Conservation (phyloP, 1,140 invertebrate genomes). For the Aphelenchoides fujianensis region DNA sequence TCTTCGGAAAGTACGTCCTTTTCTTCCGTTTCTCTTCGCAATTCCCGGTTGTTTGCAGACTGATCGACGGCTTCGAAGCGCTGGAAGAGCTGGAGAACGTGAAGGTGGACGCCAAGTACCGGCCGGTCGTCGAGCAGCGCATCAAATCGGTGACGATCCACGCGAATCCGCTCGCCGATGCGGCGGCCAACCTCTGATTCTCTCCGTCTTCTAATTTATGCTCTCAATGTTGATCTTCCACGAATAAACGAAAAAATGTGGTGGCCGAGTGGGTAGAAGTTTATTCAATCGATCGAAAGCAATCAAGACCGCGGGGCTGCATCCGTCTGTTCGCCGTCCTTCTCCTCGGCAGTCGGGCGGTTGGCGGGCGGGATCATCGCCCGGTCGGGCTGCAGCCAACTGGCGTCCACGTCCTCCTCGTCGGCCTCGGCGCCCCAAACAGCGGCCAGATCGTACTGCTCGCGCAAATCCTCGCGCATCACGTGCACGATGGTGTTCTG, state of each 20-base stretch:
- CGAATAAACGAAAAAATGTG: too few species aligned
- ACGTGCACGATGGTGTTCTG: neutral
- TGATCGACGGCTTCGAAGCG: slow-evolving; percentile 93
- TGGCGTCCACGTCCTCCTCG: neutral
- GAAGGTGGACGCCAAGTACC: slow-evolving; percentile 68
- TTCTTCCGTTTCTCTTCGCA: slow-evolving; percentile 6
- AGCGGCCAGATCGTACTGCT: slow-evolving; percentile 4
- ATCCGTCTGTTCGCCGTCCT: too few species aligned
- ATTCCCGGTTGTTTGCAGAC: slow-evolving; percentile 69
- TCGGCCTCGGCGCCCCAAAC: neutral
- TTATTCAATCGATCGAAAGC: neutral
- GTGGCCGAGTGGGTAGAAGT: too few species aligned
- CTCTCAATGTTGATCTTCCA: too few species aligned
- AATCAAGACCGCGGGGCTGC: too few species aligned
- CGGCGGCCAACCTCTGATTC: slow-evolving; percentile 2
- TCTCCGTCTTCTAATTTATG: neutral
- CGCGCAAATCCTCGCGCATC: slow-evolving; percentile 1
- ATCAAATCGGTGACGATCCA: slow-evolving; percentile 60
- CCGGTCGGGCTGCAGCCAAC: neutral
- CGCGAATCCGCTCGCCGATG: slow-evolving; percentile 60
- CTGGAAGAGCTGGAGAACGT: slow-evolving; percentile 92
- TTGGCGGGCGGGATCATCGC: neutral
- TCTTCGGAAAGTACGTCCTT: slow-evolving; percentile 84
- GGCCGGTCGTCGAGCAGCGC: slow-evolving; percentile 57
- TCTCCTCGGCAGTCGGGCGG: neutral